Conservation (phyloP, 1,140 invertebrate genomes). For the Lysiphlebus fabarum region DNA sequence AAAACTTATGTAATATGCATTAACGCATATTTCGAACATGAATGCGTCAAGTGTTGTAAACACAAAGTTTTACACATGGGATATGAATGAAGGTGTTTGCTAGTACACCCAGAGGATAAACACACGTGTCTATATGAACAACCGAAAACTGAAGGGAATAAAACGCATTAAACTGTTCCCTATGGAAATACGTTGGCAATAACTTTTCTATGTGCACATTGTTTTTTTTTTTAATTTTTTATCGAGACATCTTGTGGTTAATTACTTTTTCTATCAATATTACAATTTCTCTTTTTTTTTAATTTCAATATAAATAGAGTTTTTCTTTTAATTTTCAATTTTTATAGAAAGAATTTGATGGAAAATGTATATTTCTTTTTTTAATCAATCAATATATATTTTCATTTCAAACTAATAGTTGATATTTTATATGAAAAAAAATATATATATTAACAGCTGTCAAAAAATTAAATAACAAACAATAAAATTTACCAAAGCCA, state of each 20-base stretch:
- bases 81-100: not conserved
- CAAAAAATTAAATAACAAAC: too few relatives aligned
- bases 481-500: too few relatives aligned
- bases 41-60: conserved; percentile 13
- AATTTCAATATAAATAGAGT: too few relatives aligned
- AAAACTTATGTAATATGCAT: conserved; percentile 20
- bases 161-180: conserved; percentile 14
- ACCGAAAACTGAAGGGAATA: not conserved
- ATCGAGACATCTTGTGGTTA: not conserved
- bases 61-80: conserved; percentile 17
- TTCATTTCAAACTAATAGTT: too few relatives aligned
- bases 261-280: not conserved
- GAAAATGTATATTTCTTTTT: too few relatives aligned
- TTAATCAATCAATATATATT: too few relatives aligned
- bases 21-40: conserved; percentile 16
- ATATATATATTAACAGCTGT: too few relatives aligned
- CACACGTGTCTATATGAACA: conserved; percentile 1
- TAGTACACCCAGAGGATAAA: conserved; percentile 8
- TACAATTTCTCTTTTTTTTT: too few relatives aligned
- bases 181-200: conserved; percentile 13
- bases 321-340: too few relatives aligned
- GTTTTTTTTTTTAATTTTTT: not conserved
- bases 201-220: not conserved
- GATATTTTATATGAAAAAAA: too few relatives aligned
- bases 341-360: too few relatives aligned